Evolutionary conservation across 2,113 vertebrate species (phyloP).

Genomic region (Tonatia bakeri): DNA sequence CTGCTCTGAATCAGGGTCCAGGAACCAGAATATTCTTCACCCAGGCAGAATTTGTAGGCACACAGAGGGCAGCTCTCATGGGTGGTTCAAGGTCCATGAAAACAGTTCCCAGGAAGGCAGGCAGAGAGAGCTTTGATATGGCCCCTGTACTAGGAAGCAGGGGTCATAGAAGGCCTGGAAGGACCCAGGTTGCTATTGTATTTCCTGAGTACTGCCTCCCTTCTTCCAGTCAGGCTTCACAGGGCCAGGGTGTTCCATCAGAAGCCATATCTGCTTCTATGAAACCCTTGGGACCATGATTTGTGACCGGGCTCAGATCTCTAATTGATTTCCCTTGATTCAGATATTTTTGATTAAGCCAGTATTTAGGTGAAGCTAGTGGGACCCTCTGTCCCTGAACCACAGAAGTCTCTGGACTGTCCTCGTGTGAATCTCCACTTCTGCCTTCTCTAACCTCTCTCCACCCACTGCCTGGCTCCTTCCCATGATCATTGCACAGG

Average conservation of each 20-base stretch:
- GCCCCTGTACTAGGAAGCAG: neutral
- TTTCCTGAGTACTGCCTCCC: neutral
- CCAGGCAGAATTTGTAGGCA: neutral
- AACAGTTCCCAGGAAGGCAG: neutral
- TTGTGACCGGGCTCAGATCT: neutral
- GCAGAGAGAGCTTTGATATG: neutral
- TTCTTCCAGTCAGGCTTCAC: too few relatives aligned
- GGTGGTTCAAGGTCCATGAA: neutral
- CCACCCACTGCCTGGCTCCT: neutral
- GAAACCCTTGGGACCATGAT: neutral
- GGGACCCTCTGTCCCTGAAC: neutral
- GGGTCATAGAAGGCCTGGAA: neutral
- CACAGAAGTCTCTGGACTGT: neutral
- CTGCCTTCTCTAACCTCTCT: neutral
- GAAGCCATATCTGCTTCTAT: neutral
- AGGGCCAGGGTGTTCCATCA: neutral
- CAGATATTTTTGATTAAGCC: neutral
- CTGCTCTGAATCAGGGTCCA: neutral
- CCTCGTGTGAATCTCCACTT: neutral
- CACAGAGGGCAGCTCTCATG: neutral
- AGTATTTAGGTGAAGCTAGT: neutral
- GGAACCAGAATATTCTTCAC: neutral
- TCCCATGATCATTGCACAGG: neutral
- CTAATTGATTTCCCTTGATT: neutral
- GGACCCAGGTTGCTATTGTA: neutral